Evolutionary conservation across 1,140 invertebrate species (phyloP).

Genomic region (Hypothenemus hampei): DNA sequence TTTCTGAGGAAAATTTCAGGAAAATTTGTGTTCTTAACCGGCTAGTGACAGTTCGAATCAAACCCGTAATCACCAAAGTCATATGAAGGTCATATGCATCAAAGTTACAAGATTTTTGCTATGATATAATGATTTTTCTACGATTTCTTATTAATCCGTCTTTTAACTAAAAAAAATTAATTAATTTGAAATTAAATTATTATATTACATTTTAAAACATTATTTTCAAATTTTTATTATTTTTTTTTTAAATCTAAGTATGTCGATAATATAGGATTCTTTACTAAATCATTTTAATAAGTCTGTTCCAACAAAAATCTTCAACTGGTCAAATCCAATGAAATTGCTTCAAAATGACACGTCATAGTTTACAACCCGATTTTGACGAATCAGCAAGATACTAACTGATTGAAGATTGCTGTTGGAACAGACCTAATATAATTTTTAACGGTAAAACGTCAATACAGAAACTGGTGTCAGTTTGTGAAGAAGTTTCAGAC

Average conservation of each 20-base stretch:
- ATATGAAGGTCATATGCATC: slow-evolving; percentile 25
- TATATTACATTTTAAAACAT: not conserved
- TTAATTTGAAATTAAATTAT: not conserved
- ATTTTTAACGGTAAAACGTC: too few species aligned
- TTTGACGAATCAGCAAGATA: too few species aligned
- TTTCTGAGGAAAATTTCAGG: slow-evolving; percentile 44
- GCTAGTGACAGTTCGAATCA: slow-evolving; percentile 13
- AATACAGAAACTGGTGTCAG: too few species aligned
- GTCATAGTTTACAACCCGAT: too few species aligned
- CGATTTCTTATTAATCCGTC: not conserved
- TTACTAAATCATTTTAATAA: too few species aligned
- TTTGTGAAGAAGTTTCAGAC: too few species aligned
- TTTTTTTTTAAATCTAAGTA: not conserved
- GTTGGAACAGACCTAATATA: too few species aligned
- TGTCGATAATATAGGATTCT: not conserved
- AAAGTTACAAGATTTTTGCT: not conserved
- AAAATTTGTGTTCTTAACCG: slow-evolving; percentile 21
- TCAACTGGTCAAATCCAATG: too few species aligned
- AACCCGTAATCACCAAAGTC: slow-evolving; percentile 27
- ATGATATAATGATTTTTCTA: not conserved
- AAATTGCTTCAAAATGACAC: too few species aligned
- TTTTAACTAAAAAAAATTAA: not conserved
- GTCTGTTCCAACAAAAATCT: too few species aligned
- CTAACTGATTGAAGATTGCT: too few species aligned
- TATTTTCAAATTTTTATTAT: not conserved